phyloP scores from a whole-genome alignment of 64 coral and sea anemone genomes.

The Platygyra sinensis region DNA sequence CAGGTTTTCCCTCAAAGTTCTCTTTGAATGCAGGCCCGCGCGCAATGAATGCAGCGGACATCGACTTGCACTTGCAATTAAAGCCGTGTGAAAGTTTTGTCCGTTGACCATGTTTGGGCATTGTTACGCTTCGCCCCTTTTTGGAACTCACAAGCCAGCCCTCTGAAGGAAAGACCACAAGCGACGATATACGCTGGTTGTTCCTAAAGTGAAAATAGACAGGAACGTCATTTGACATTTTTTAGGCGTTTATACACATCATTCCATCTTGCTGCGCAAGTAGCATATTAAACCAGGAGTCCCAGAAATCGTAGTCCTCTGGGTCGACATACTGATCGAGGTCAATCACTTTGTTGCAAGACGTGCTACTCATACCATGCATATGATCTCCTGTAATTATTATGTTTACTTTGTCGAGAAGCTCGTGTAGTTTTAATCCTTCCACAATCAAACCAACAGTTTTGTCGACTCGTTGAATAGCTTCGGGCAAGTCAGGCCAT shows the following conservation, averaged over 20 bases:
- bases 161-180: slow-evolving; percentile 65
- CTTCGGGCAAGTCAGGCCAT: no score
- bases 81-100: slow-evolving; percentile 63
- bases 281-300: slow-evolving; percentile 45
- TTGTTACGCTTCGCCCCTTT: background rate
- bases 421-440: slow-evolving; percentile 10
- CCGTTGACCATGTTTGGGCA: background rate
- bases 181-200: slow-evolving; percentile 60
- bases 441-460: slow-evolving; percentile 62
- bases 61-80: slow-evolving; percentile 41
- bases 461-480: slow-evolving; percentile 52
- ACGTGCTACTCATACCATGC: slow-evolving; percentile 81
- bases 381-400: slow-evolving; percentile 85
- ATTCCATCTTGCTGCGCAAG: slow-evolving; percentile 47
- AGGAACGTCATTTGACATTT: slow-evolving; percentile 60
- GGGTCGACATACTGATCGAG: slow-evolving; percentile 62
- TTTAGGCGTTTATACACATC: slow-evolving; percentile 60
- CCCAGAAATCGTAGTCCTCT: slow-evolving; percentile 56
- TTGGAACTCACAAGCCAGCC: slow-evolving; percentile 63
- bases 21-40: slow-evolving; percentile 78
- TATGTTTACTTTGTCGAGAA: slow-evolving; percentile 75
- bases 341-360: slow-evolving; percentile 45
- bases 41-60: slow-evolving; percentile 75
- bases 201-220: slow-evolving; percentile 55
- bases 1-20: slow-evolving; percentile 41